phyloP scores from a whole-genome alignment of 1,140 invertebrate genomes.

The Manduca sexta region DNA sequence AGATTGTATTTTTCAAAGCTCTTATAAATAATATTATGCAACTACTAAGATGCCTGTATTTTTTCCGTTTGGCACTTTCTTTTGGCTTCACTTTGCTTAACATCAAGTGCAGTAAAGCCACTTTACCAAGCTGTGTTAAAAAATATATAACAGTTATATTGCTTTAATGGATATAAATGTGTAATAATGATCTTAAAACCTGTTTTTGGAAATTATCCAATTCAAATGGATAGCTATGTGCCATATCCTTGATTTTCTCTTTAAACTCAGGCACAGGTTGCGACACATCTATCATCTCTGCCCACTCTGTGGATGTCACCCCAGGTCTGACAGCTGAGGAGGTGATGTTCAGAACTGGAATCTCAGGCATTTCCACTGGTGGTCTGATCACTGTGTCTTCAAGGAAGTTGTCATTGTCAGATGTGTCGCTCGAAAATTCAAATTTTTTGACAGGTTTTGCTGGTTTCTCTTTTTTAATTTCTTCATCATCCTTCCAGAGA shows the following conservation, averaged over 20 bases:
- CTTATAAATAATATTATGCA: too few species aligned
- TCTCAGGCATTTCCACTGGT: constrained; percentile 54
- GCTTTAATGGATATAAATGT: too few species aligned
- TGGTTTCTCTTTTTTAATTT: constrained; percentile 22
- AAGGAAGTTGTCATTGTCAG: constrained; percentile 56
- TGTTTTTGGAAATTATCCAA: constrained; percentile 98
- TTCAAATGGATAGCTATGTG: constrained; percentile 92
- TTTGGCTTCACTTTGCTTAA: too few species aligned
- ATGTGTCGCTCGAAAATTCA: constrained; percentile 22
- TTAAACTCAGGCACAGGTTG: constrained; percentile 89
- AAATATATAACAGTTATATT: too few species aligned
- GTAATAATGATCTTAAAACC: too few species aligned
- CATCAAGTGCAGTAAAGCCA: too few species aligned
- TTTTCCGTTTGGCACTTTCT: too few species aligned
- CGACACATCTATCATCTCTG: constrained; percentile 87
- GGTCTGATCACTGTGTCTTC: constrained; percentile 51
- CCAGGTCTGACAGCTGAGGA: constrained; percentile 24
- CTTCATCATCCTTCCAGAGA: constrained; percentile 60
- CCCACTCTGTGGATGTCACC: constrained; percentile 82
- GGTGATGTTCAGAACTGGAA: constrained; percentile 54
- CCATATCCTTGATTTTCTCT: constrained; percentile 88
- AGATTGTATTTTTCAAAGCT: too few species aligned
- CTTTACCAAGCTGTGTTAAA: too few species aligned
- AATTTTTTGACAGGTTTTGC: constrained; percentile 24
- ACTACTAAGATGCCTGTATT: too few species aligned